Conservation (phyloP, 1,140 invertebrate genomes). For the Manduca sexta region DNA sequence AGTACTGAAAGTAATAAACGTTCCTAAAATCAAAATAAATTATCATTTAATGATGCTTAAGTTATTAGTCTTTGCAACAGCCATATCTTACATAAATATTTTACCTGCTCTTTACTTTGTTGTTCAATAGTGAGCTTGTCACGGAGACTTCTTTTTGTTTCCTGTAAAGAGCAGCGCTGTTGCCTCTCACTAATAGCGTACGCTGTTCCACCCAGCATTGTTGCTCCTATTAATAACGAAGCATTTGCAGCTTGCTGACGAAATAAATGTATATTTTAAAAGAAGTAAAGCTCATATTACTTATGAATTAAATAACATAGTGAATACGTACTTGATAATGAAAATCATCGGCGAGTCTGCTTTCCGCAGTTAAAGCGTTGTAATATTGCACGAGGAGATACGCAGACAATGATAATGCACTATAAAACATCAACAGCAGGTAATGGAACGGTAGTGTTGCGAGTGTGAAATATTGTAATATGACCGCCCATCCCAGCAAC, state of each 20-base stretch:
- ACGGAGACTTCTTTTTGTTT: conserved; percentile 92
- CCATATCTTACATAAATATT: conserved; percentile 3
- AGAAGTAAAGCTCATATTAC: too few species aligned
- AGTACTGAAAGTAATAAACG: conserved; percentile 91
- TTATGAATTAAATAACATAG: too few species aligned
- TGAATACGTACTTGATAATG: conserved; percentile 35
- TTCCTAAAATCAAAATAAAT: conserved; percentile 77
- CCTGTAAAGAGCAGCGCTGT: conserved; percentile 90
- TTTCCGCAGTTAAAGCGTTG: conserved; percentile 44
- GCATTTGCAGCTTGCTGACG: conserved; percentile 81
- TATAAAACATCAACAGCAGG: conserved; percentile 61
- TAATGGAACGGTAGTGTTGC: conserved; percentile 86
- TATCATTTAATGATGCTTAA: background rate
- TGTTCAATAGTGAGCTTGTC: conserved; percentile 95
- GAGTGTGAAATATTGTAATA: conserved; percentile 90
- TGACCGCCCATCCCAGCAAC: conserved; percentile 82
- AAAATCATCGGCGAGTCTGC: conserved; percentile 56
- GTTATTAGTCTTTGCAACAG: background rate
- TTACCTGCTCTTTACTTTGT: conserved; percentile 92
- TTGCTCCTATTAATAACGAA: conserved; percentile 80
- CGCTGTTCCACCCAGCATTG: conserved; percentile 82
- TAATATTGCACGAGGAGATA: conserved; percentile 59
- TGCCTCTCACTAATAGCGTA: conserved; percentile 90
- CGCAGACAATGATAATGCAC: conserved; percentile 37
- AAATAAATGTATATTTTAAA: conserved; percentile 12